Conservation (phyloP, 2,113 vertebrate genomes). For the Calidris pygmaea region DNA sequence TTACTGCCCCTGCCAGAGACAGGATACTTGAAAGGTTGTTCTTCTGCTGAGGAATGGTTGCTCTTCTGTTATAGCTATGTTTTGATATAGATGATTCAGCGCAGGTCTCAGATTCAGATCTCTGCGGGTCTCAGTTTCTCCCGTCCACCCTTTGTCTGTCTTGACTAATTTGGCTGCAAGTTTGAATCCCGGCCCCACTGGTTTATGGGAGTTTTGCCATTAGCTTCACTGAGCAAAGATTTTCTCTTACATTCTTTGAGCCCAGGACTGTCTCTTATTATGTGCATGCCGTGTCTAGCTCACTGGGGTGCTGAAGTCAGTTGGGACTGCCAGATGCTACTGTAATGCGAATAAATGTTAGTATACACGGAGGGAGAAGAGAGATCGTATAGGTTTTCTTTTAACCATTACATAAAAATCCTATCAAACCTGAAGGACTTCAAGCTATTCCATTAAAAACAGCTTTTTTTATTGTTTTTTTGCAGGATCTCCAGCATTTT, state of each 20-base stretch:
- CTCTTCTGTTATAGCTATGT: slow-evolving; percentile 40
- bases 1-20: slow-evolving; percentile 21
- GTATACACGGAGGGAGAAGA: not conserved
- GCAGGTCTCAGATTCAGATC: slow-evolving; percentile 46
- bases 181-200: slow-evolving; percentile 11
- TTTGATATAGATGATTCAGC: slow-evolving; percentile 52
- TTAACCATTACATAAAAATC: not conserved
- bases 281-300: slow-evolving; percentile 20
- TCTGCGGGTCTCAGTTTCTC: slow-evolving; percentile 46
- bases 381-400: not conserved
- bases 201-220: slow-evolving; percentile 55
- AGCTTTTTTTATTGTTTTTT: slow-evolving; percentile 8
- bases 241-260: slow-evolving; percentile 41
- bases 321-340: slow-evolving; percentile 64
- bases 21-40: slow-evolving; percentile 57
- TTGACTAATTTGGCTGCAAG: slow-evolving; percentile 38
- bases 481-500: slow-evolving; percentile 14
- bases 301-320: slow-evolving; percentile 55
- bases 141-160: not conserved
- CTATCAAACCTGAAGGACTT: not conserved
- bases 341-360: slow-evolving; percentile 25
- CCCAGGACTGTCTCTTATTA: slow-evolving; percentile 37
- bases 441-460: slow-evolving; percentile 15
- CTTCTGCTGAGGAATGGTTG: slow-evolving; percentile 36
- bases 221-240: slow-evolving; percentile 30